Evolutionary conservation across 2,113 vertebrate genomes (phyloP), one percentile per base, ranked within the genome.

Genomic region (Mobula birostris): DNA sequence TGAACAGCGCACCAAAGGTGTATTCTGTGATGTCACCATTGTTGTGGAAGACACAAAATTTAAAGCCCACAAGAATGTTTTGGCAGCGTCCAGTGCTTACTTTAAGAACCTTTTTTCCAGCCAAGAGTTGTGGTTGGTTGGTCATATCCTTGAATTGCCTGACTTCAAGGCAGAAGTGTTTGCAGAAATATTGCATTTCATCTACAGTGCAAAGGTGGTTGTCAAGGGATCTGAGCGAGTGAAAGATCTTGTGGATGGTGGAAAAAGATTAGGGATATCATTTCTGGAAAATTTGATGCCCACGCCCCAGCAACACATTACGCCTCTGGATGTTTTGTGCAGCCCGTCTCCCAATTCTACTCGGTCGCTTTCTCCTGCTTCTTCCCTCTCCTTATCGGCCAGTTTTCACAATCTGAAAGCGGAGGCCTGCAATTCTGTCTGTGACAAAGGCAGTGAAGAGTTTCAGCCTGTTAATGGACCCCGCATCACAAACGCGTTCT

Each of bases 11-110:
- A 98, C 97, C 56, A 97, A 98, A 85, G 99, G 98, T 94, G 97
- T 99, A 95, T 97, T 99, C 95, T 99, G 99, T 27, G 99, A 99
- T 94, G 98, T 99, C 94, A 99, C 98, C 82, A 98, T 99, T 91
- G 98, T 99, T 21, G 99, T 99, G 95, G 99, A 99, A 95, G 99
- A 99, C 94, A 98, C 98, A 93, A 99, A 99, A 96, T 99, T 99
- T 95, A 98, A 97, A 95, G 99, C 99, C 88, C 99, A 99, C 95
- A 98, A 97, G 95, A 99, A 99, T 95, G 97, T 99, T 94, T 96
- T 99, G 96, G 99, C 98, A 94, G 99, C 99, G 94, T 98, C 98
- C 88, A 99, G 99, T 94, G 97, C 98, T 94, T 99, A 99, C 96
- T 99, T 99, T 94, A 98, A 97, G 95, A 98, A 98, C 70, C 98